Base-by-base conservation (phyloP, 1,140 invertebrate species). In the Portunus trituberculatus region DNA sequence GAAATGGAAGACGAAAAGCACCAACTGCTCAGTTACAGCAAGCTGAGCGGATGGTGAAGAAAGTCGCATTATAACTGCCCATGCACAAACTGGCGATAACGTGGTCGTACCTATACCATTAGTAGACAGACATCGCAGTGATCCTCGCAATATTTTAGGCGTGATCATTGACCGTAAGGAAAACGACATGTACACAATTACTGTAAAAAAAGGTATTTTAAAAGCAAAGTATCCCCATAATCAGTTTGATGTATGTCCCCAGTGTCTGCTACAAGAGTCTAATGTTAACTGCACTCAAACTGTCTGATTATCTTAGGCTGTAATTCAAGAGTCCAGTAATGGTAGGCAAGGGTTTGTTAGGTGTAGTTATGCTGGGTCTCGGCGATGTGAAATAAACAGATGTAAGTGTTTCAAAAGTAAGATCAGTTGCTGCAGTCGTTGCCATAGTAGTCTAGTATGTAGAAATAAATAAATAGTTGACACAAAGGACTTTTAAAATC, bases 1-100 rank as follows among this genome's bases (percentile, higher is more conserved):
- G 32, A 93, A 93, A 93, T 84, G 92, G 32, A 48, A 87, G 84
- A 93, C 32, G 59, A 84, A n/a, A n/a, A n/a, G 29, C 0, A 46
- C 14, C 82, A 84, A 48, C 16, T 32, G 46, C 83, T 88, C 83
- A 94, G 86, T 87, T 48, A 88, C 25, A 25, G 52, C 84, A 48
- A 92, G 46, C 32, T 90, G 93, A 94, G 93, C 86, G 93, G 84
- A 94, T 94, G 93, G 88, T 93, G 83, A 94, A 94, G 48, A 52
- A 94, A 94, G 86, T 94, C 93, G 93, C 52, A 0, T 94, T 67
- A 87, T 39, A 94, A 88, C 25, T 89, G 86, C 20, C 93, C 39
- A 48, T 52, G 39, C 76, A 94, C 52, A 89, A 93, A 88, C 67
- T 45, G 93, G 86, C 31, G 48, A 48, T 92, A 94, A 94, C 32